Evolutionary conservation across 2,113 vertebrate genomes (phyloP).

Genomic region (Gallinago media): DNA sequence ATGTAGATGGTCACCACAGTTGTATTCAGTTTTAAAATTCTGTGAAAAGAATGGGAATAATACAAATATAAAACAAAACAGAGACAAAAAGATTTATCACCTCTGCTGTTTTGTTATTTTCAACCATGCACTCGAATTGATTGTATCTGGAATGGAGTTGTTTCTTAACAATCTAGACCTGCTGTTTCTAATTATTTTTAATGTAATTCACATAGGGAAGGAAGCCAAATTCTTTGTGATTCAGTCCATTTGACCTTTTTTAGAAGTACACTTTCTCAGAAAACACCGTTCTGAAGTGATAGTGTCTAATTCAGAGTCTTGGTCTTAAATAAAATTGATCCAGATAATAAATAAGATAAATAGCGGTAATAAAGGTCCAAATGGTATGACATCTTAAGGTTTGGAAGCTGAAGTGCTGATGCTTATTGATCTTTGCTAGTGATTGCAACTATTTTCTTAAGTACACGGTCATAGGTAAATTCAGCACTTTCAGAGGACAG

Average conservation of each 20-base stretch:
- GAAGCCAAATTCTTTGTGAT: background rate
- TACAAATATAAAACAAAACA: background rate
- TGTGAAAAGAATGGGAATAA: background rate
- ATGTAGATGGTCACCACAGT: background rate
- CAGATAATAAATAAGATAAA: slow-evolving; percentile 22
- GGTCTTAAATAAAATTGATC: slow-evolving; percentile 37
- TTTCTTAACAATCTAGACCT: background rate
- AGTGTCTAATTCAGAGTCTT: background rate
- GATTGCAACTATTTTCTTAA: background rate
- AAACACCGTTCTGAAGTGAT: background rate
- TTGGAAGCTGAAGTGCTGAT: background rate
- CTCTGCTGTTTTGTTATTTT: background rate
- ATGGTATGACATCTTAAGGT: background rate
- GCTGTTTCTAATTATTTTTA: background rate
- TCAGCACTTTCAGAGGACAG: background rate
- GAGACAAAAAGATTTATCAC: background rate
- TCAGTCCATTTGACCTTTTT: background rate
- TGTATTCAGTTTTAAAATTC: background rate
- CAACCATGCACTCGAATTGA: background rate
- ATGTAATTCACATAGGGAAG: background rate
- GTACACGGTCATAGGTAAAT: background rate
- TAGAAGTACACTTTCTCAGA: background rate
- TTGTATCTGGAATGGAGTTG: background rate
- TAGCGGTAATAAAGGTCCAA: background rate
- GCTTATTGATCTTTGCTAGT: background rate